phyloP scores from a whole-genome alignment of 2,888 invertebrate species.

The Cetonia aurata region DNA sequence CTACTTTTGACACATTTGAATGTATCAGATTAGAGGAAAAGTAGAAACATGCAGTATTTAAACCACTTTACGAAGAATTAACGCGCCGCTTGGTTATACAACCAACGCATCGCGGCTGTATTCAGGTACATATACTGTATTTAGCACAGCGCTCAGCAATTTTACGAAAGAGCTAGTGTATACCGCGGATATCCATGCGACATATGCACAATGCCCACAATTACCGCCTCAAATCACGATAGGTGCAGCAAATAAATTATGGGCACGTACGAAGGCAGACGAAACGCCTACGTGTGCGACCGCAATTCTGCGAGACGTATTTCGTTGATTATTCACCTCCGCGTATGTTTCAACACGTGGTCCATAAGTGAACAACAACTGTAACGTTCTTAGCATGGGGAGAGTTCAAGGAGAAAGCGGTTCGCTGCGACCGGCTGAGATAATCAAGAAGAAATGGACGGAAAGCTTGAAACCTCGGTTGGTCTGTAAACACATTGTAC shows the following conservation, averaged over 20 bases:
- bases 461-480: background rate
- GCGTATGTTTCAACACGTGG: conserved; percentile 14
- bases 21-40: background rate
- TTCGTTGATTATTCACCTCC: conserved; percentile 23
- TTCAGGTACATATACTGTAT: background rate
- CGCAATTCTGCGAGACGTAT: conserved; percentile 18
- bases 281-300: conserved; percentile 6
- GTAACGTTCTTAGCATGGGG: background rate
- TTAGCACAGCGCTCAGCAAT: background rate
- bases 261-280: conserved; percentile 18
- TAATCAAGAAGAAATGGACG: conserved; percentile 23
- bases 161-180: background rate
- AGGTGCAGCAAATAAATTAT: conserved; percentile 25
- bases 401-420: conserved; percentile 31
- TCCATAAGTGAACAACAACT: conserved; percentile 20
- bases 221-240: conserved; percentile 8
- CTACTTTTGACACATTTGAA: no score
- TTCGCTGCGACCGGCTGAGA: background rate
- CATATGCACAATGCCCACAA: conserved; percentile 14
- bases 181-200: background rate
- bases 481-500: background rate
- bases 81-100: conserved; percentile 13
- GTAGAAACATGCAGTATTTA: background rate
- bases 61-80: background rate
- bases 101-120: conserved; percentile 1